Conservation (phyloP, 1,140 invertebrate genomes). For the Drosophila chauvacae region DNA sequence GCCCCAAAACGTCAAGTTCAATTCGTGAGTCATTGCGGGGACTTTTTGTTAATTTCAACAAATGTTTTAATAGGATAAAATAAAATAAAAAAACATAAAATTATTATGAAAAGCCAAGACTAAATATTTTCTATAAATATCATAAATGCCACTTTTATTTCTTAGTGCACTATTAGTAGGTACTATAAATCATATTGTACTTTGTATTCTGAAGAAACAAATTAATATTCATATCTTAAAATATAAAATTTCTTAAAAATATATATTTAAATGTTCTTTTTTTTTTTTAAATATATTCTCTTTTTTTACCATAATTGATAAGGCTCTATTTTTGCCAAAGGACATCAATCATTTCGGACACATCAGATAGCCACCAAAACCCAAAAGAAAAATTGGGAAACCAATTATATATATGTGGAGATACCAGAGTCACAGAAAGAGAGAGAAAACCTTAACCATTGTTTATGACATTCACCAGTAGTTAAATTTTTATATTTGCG, state of each 20-base stretch:
- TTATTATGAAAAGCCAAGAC: too few relatives aligned
- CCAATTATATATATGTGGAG: constrained; percentile 5
- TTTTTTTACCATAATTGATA: constrained; percentile 17
- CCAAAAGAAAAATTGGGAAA: neutral
- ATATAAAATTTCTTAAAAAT: neutral
- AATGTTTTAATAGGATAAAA: neutral
- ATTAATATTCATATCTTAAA: neutral
- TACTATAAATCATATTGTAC: neutral
- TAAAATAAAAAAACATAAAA: neutral
- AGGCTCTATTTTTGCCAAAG: constrained; percentile 2
- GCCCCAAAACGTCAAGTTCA: neutral
- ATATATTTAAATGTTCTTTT: neutral
- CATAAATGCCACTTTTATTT: neutral
- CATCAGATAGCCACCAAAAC: constrained; percentile 21
- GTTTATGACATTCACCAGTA: constrained; percentile 38
- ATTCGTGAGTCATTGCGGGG: constrained; percentile 6
- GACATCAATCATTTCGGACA: constrained; percentile 36
- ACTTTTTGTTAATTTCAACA: neutral
- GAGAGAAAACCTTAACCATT: constrained; percentile 18
- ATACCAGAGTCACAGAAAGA: neutral
- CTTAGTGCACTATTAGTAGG: neutral
- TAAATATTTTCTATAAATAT: neutral
- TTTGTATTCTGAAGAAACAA: neutral
- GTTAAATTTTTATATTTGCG: constrained; percentile 66
- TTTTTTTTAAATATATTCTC: too few relatives aligned